These are phyloP conservation scores for Lacanobia oleracea DNA, from an alignment of 2,888 invertebrate species.

Conservation along the genomic window DNA sequence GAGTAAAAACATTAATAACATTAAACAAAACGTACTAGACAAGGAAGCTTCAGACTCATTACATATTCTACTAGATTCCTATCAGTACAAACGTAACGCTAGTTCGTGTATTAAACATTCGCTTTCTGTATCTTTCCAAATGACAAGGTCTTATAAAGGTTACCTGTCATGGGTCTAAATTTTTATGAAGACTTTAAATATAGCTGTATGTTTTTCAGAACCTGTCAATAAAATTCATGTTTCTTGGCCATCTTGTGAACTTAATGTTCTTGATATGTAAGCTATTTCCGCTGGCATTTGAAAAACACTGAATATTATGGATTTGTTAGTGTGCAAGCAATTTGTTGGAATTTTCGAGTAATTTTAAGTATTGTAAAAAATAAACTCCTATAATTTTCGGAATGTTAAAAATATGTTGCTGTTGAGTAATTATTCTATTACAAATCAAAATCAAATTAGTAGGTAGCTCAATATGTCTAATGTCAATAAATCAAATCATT, in stretches of 20 bases:
- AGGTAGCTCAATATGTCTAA: neutral
- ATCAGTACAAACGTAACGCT: slow-evolving; percentile 61
- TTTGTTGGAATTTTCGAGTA: neutral
- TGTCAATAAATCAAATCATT: neutral
- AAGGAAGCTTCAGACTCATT: slow-evolving; percentile 65
- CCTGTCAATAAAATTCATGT: slow-evolving; percentile 39
- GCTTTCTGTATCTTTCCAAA: slow-evolving; percentile 70
- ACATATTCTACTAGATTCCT: slow-evolving; percentile 65
- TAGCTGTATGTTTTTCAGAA: slow-evolving; percentile 26
- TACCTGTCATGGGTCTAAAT: slow-evolving; percentile 63
- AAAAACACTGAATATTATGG: neutral
- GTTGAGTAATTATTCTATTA: no score
- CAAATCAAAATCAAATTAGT: neutral
- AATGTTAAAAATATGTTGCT: neutral
- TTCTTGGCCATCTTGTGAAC: slow-evolving; percentile 1
- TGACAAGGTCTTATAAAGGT: slow-evolving; percentile 74
- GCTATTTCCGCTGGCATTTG: slow-evolving; percentile 20
- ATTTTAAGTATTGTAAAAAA: neutral
- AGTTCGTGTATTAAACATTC: slow-evolving; percentile 65
- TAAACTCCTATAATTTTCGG: no score
- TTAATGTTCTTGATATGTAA: neutral
- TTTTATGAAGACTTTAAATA: slow-evolving; percentile 35
- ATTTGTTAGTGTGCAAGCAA: neutral
- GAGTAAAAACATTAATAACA: slow-evolving; percentile 42
- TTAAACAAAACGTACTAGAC: slow-evolving; percentile 56